These are phyloP conservation scores for Corythoichthys haematopterus DNA, from an alignment of 2,113 vertebrate genomes.

Conservation along the genomic window DNA sequence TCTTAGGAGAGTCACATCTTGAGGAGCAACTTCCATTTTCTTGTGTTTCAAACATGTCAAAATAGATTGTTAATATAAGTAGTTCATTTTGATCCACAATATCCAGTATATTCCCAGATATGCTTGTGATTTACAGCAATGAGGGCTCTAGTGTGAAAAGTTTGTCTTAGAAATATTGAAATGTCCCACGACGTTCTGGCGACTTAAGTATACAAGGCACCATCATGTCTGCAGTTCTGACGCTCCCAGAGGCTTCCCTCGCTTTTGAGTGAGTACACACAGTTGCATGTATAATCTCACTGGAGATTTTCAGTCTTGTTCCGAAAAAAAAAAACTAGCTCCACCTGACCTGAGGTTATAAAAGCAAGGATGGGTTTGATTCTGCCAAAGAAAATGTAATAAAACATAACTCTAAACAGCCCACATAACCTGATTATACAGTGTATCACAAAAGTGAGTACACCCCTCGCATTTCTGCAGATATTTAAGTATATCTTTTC, in stretches of 20 bases:
- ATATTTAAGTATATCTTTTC: too few relatives aligned
- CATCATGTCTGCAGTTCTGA: constrained; percentile 40
- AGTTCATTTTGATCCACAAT: constrained; percentile 8
- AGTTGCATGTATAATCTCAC: constrained; percentile 26
- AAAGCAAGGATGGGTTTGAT: constrained; percentile 49
- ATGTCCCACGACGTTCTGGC: constrained; percentile 32
- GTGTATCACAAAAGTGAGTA: constrained; percentile 7
- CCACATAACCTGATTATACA: constrained; percentile 13
- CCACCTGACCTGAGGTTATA: constrained; percentile 46
- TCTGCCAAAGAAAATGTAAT: constrained; percentile 54
- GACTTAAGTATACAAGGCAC: constrained; percentile 34
- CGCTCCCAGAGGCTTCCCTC: constrained; percentile 29
- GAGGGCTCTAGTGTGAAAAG: constrained; percentile 34
- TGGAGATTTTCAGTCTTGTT: neutral
- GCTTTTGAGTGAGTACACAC: neutral
- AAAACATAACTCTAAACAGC: constrained; percentile 28
- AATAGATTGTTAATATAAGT: constrained; percentile 1
- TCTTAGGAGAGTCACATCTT: neutral
- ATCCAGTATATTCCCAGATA: constrained; percentile 17
- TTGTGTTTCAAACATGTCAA: constrained; percentile 19
- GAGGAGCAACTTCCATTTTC: constrained; percentile 6
- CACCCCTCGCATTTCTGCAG: too few relatives aligned
- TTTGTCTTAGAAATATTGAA: constrained; percentile 32
- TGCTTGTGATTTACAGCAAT: constrained; percentile 14
- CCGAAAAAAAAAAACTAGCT: constrained; percentile 29